Evolutionary conservation across 2,888 invertebrate species (phyloP).

Genomic region (Ophion ventricosus): DNA sequence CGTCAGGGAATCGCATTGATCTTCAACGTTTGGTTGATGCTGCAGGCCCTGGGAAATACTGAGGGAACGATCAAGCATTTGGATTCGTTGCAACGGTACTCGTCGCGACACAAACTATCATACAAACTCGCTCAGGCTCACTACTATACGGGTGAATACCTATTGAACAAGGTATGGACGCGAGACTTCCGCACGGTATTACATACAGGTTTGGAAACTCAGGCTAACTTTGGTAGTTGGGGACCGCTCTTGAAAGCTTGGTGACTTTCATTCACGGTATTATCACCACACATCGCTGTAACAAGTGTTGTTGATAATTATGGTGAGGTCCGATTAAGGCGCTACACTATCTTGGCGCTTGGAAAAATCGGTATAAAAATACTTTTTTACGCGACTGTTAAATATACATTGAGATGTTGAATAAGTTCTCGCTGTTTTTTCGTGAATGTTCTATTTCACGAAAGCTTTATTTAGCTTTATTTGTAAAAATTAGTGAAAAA

Average conservation of each 20-base stretch:
- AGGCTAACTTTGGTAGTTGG: not conserved
- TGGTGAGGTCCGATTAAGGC: too few species aligned
- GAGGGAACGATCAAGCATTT: constrained; percentile 72
- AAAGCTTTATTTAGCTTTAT: too few species aligned
- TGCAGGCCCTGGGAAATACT: constrained; percentile 72
- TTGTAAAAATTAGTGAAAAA: too few species aligned
- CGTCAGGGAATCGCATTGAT: not conserved
- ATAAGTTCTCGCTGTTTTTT: too few species aligned
- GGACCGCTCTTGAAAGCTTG: not conserved
- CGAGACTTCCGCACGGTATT: not conserved
- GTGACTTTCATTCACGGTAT: not conserved
- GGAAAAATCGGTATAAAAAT: too few species aligned
- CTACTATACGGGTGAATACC: constrained; percentile 74
- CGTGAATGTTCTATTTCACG: too few species aligned
- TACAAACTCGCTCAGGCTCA: constrained; percentile 75
- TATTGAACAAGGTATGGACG: constrained; percentile 70
- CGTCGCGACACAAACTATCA: constrained; percentile 66
- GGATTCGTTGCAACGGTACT: constrained; percentile 66
- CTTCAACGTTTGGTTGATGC: not conserved
- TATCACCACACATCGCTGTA: too few species aligned
- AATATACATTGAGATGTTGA: too few species aligned
- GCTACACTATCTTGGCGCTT: too few species aligned
- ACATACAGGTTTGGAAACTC: not conserved
- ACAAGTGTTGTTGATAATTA: too few species aligned
- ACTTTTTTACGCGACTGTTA: too few species aligned